A percentile compares a stretch with the other conserved stretches of the same genome.
Conservation (phyloP, 1,140 invertebrate genomes). For the Leptinotarsa lineolata region DNA sequence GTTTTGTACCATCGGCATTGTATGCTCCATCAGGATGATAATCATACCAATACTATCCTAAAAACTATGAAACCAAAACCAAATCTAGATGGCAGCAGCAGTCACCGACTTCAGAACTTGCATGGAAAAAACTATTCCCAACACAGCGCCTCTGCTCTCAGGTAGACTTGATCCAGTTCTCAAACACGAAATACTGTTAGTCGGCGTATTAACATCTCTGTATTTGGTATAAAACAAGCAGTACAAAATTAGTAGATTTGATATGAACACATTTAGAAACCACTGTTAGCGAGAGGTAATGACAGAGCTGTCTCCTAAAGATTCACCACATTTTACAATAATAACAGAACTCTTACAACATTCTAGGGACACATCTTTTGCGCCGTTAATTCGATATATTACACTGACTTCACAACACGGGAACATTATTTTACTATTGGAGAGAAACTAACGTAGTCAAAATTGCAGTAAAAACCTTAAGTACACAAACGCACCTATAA, state of each 20-base stretch:
- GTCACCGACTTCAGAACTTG: not conserved
- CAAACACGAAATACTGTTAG: constrained; percentile 36
- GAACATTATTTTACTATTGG: constrained; percentile 29
- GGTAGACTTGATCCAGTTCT: not conserved
- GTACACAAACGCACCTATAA: constrained; percentile 50
- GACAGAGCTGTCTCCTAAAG: constrained; percentile 51
- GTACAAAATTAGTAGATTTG: constrained; percentile 49
- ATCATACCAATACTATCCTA: constrained; percentile 32
- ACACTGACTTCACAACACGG: constrained; percentile 43
- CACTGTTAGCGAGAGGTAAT: constrained; percentile 51
- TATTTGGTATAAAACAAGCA: constrained; percentile 43
- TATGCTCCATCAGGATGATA: constrained; percentile 31
- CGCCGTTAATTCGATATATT: constrained; percentile 33
- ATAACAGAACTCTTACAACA: constrained; percentile 43
- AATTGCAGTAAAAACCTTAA: constrained; percentile 44
- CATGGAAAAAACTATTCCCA: constrained; percentile 17
- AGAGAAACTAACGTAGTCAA: constrained; percentile 32
- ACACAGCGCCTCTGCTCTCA: constrained; percentile 7
- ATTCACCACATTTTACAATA: constrained; percentile 49
- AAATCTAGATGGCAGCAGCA: not conserved
- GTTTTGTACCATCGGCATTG: constrained; percentile 46
- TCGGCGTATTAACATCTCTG: constrained; percentile 30
- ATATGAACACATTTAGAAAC: constrained; percentile 54
- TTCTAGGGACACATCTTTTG: constrained; percentile 36
- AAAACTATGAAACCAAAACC: not conserved